Evolutionary conservation across 64 coral and sea anemone species (phyloP).

Genomic region (Orbicella faveolata): DNA sequence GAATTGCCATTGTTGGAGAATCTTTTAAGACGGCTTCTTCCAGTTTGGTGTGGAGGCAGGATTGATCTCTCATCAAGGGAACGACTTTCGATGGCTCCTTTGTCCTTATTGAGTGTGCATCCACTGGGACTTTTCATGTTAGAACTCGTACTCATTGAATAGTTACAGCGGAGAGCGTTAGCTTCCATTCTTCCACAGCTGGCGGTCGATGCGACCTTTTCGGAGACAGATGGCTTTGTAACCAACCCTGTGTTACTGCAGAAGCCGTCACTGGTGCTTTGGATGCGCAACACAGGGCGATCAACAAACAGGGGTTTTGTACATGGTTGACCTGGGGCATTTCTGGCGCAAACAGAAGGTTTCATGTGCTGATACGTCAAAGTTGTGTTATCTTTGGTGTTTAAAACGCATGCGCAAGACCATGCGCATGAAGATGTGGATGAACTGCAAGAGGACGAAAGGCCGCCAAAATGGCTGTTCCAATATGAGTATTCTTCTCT

Average conservation of each 20-base stretch:
- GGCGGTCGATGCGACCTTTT: neutral
- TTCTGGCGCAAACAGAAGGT: neutral
- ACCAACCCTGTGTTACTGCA: neutral
- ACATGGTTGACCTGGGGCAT: neutral
- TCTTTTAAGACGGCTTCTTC: neutral
- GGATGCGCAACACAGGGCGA: neutral
- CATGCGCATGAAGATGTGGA: neutral
- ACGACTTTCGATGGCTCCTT: too few species aligned
- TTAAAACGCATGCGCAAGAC: neutral
- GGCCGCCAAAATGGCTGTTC: neutral
- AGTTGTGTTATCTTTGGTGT: neutral
- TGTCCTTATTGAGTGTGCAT: too few species aligned
- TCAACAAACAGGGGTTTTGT: too few species aligned
- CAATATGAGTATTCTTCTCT: conserved; percentile 33
- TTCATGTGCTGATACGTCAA: neutral
- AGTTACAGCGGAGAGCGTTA: neutral
- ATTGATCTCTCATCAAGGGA: too few species aligned
- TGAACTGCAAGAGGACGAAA: neutral
- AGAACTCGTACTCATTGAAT: too few species aligned
- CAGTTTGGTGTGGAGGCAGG: too few species aligned
- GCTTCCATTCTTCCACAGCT: neutral
- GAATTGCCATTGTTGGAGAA: neutral
- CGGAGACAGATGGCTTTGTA: neutral
- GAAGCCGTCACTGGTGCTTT: neutral
- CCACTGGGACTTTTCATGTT: too few species aligned